Conservation (phyloP, 2,888 invertebrate genomes). For the Harpalus rufipes region DNA sequence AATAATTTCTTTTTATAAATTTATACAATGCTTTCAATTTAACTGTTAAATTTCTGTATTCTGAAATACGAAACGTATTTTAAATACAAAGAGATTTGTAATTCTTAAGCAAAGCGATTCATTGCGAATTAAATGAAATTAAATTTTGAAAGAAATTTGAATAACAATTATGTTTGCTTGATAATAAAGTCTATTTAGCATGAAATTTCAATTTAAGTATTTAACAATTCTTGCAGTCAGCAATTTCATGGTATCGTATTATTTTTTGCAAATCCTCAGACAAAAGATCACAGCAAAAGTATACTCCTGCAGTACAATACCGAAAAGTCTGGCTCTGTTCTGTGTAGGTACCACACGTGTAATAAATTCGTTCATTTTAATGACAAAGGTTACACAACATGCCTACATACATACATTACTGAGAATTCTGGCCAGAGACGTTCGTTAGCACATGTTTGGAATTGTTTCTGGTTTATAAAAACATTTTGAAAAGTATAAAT, state of each 20-base stretch:
- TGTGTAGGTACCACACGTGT: slow-evolving; percentile 13
- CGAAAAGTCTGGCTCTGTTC: not conserved
- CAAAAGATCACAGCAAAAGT: slow-evolving; percentile 18
- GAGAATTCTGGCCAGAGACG: slow-evolving; percentile 1
- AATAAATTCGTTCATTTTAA: slow-evolving; percentile 32
- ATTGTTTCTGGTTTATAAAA: too few species aligned
- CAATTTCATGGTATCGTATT: slow-evolving; percentile 12
- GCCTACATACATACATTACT: slow-evolving; percentile 7
- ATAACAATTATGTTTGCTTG: slow-evolving; percentile 11
- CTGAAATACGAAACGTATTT: not conserved
- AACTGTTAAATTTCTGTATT: too few species aligned
- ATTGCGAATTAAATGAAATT: not conserved
- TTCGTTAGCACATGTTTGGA: not conserved
- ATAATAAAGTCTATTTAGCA: slow-evolving; percentile 32
- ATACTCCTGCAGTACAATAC: slow-evolving; percentile 23
- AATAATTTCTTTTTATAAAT: too few species aligned
- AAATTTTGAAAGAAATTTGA: not conserved
- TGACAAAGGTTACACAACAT: slow-evolving; percentile 25
- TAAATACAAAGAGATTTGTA: slow-evolving; percentile 3
- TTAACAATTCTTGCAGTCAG: slow-evolving; percentile 30
- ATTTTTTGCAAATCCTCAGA: slow-evolving; percentile 37
- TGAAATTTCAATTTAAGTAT: slow-evolving; percentile 36
- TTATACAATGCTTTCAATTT: too few species aligned
- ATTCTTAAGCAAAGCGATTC: too few species aligned
- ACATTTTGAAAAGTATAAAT: too few species aligned